Evolutionary conservation across 2,888 invertebrate species (phyloP).

Genomic region (Scaptomyza reducta): DNA sequence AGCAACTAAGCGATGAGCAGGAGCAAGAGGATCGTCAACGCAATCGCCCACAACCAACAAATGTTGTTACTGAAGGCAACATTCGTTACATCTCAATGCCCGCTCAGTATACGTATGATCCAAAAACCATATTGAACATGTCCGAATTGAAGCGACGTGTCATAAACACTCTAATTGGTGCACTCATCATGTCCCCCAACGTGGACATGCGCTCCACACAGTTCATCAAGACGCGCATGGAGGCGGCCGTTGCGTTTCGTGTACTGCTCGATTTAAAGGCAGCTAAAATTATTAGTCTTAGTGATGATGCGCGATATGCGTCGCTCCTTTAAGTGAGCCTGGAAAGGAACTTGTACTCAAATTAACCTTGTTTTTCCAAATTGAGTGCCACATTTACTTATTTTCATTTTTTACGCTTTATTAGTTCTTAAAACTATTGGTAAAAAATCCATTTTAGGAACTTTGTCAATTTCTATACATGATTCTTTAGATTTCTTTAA

Average conservation of each 20-base stretch:
- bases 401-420: too few relatives aligned
- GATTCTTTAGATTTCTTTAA: too few relatives aligned
- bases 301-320: constrained; percentile 44
- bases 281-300: constrained; percentile 58
- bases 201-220: constrained; percentile 60
- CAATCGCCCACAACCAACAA: neutral
- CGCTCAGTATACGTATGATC: constrained; percentile 50
- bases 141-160: constrained; percentile 38
- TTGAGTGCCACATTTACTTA: too few relatives aligned
- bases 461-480: too few relatives aligned
- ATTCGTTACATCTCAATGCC: constrained; percentile 34
- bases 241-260: constrained; percentile 58
- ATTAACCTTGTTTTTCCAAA: too few relatives aligned
- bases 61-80: neutral
- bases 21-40: constrained; percentile 1
- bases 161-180: constrained; percentile 55
- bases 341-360: too few relatives aligned
- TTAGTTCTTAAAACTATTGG: too few relatives aligned
- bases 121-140: constrained; percentile 31
- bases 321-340: constrained; percentile 26
- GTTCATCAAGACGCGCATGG: constrained; percentile 52
- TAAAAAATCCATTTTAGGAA: too few relatives aligned
- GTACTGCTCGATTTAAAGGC: constrained; percentile 69
- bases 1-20: constrained; percentile 30
- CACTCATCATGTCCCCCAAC: constrained; percentile 50